Conservation (phyloP, 2,888 invertebrate genomes). For the Mongoloraphidia duomilia region DNA sequence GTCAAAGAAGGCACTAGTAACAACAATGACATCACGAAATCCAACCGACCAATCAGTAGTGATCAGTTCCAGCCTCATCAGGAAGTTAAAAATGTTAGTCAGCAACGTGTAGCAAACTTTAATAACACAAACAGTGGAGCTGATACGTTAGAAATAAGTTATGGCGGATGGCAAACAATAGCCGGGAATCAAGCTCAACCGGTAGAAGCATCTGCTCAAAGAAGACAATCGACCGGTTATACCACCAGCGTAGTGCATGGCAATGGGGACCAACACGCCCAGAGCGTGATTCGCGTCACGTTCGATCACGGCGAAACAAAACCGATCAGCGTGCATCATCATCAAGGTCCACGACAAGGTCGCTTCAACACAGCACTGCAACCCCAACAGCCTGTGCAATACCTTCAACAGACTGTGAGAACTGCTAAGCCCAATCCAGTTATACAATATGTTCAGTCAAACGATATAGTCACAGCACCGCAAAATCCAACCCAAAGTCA, state of each 20-base stretch:
- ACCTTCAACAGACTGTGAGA: not conserved
- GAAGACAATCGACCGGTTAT: conserved; percentile 14
- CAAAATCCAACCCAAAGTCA: conserved; percentile 5
- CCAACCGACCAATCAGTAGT: too few species aligned
- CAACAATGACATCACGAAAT: too few species aligned
- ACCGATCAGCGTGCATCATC: not conserved
- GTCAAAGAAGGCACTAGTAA: too few species aligned
- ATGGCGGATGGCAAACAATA: not conserved
- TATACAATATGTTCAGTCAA: not conserved
- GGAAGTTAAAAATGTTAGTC: too few species aligned
- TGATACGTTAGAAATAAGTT: too few species aligned
- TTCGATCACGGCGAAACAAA: conserved; percentile 7
- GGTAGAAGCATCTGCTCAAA: conserved; percentile 5
- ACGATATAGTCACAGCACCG: conserved; percentile 1
- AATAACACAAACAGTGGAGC: too few species aligned
- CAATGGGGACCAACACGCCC: conserved; percentile 16
- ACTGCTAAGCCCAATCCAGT: not conserved
- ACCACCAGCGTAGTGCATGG: conserved; percentile 18
- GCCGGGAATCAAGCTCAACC: not conserved
- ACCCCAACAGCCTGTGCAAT: conserved; percentile 2
- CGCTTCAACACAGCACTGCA: too few species aligned
- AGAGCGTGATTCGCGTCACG: conserved; percentile 19
- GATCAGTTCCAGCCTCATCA: too few species aligned
- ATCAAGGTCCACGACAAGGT: not conserved
- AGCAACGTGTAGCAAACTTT: too few species aligned